Conservation (phyloP, 2,888 invertebrate species). For the Trissolcus brochymenae region DNA sequence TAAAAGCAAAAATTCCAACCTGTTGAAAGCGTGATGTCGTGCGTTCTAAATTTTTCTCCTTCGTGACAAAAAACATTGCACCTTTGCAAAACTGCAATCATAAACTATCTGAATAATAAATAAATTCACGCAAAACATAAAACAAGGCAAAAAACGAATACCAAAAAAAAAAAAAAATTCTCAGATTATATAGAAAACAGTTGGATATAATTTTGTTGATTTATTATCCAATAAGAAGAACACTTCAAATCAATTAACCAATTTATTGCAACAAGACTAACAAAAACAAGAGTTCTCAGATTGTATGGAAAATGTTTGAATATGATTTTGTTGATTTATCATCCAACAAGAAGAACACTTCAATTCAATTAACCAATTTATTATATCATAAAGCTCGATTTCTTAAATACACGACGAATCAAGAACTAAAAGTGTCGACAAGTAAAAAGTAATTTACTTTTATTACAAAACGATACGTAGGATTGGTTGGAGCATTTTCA, state of each 20-base stretch:
- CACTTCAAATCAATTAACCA: slow-evolving; percentile 2
- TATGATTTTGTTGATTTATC: slow-evolving; percentile 2
- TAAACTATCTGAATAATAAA: neutral
- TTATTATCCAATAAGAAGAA: neutral
- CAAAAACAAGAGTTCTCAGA: too few species aligned
- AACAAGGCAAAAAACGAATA: too few species aligned
- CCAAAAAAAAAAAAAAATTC: too few species aligned
- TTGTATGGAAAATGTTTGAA: too few species aligned
- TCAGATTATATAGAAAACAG: too few species aligned
- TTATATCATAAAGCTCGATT: slow-evolving; percentile 1
- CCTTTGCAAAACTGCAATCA: neutral
- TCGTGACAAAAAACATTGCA: neutral
- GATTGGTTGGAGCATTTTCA: slow-evolving; percentile 22
- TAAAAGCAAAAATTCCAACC: slow-evolving; percentile 66
- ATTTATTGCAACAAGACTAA: too few species aligned
- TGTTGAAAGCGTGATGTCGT: slow-evolving; percentile 62
- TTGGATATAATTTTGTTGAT: neutral
- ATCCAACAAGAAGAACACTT: neutral
- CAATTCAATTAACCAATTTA: slow-evolving; percentile 9
- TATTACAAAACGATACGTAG: slow-evolving; percentile 27
- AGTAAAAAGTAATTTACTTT: slow-evolving; percentile 30
- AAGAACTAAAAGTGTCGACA: slow-evolving; percentile 25
- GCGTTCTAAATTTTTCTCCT: neutral
- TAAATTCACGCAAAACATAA: neutral
- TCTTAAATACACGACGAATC: slow-evolving; percentile 24